phyloP scores from a whole-genome alignment of 2,888 invertebrate genomes.

The Loripinus fragilis region DNA sequence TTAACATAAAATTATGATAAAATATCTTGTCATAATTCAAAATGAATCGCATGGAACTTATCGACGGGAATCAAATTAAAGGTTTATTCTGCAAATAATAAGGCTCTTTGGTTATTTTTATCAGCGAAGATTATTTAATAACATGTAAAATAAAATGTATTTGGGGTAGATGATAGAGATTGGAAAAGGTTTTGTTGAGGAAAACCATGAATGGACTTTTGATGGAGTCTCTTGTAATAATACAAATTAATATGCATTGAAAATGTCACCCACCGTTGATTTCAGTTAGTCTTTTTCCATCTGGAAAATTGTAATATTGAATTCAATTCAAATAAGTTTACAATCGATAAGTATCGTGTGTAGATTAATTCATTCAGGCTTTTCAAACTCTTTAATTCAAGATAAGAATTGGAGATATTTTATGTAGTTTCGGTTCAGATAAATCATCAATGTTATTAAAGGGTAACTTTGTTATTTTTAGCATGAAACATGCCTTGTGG shows the following conservation, averaged over 20 bases:
- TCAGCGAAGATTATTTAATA: conserved; percentile 16
- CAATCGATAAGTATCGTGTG: conserved; percentile 13
- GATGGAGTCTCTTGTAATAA: conserved; percentile 2
- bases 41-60: conserved; percentile 14
- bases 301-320: conserved; percentile 17
- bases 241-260: conserved; percentile 22
- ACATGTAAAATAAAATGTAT: conserved; percentile 22
- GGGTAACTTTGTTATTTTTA: too few relatives aligned
- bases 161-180: conserved; percentile 16
- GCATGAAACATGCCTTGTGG: too few relatives aligned
- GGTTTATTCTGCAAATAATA: conserved; percentile 17
- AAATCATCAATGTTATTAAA: too few relatives aligned
- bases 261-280: neutral
- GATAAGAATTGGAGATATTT: neutral
- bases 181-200: conserved; percentile 7
- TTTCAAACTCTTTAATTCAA: conserved; percentile 10
- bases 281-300: neutral
- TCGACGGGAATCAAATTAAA: conserved; percentile 12
- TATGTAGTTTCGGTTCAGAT: too few relatives aligned
- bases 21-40: conserved; percentile 20
- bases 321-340: conserved; percentile 14
- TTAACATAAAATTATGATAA: conserved; percentile 17
- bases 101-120: conserved; percentile 3
- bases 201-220: conserved; percentile 16
- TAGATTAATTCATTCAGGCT: conserved; percentile 10